phyloP scores from a whole-genome alignment of 2,113 vertebrate genomes.

The Mustela nigripes region DNA sequence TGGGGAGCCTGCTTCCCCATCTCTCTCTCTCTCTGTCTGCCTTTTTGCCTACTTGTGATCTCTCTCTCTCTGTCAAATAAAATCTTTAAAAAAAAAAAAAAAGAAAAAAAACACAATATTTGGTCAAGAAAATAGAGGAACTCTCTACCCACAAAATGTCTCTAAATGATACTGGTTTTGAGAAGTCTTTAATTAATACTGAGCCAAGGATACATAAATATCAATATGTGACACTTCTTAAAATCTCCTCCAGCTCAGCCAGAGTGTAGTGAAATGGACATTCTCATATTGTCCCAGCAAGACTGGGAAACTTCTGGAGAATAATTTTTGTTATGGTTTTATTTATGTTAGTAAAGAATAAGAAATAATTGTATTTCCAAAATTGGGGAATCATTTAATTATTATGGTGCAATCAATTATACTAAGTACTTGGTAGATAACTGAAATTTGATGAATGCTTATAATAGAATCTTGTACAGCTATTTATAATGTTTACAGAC shows the following conservation, averaged over 20 bases:
- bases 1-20: no score
- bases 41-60: no score
- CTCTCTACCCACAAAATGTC: background rate
- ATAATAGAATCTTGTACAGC: background rate
- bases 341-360: background rate
- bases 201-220: background rate
- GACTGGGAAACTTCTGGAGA: background rate
- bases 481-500: background rate
- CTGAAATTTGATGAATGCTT: background rate
- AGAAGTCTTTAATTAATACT: background rate
- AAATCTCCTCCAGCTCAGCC: background rate
- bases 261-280: background rate
- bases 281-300: background rate
- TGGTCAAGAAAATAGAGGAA: background rate
- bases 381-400: background rate
- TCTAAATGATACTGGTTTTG: background rate
- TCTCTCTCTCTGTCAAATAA: no score
- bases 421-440: background rate
- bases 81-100: no score
- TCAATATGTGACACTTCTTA: background rate
- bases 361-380: background rate
- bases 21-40: no score
- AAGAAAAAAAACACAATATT: background rate
- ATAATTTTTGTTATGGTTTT: background rate
- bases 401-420: background rate